A percentile compares a stretch with the other conserved stretches of the same genome.
These are phyloP conservation scores for Notothenia coriiceps DNA, from an alignment of 2,113 vertebrate species.

Conservation along the genomic window DNA sequence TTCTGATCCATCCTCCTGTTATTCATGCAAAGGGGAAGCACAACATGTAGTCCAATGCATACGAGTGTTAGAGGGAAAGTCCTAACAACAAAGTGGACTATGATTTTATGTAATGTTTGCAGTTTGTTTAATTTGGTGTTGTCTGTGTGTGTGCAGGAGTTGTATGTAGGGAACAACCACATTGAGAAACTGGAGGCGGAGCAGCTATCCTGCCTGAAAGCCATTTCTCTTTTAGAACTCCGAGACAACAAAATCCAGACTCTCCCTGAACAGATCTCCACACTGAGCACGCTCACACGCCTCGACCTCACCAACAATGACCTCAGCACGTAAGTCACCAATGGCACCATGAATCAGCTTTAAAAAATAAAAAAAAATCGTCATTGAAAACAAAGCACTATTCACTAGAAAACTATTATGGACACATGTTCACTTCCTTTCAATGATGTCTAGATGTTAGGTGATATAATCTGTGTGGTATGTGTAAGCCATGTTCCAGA, in stretches of 20 bases:
- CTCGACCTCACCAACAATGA: slow-evolving; percentile 97
- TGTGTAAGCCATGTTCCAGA: not conserved
- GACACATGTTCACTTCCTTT: too few species aligned
- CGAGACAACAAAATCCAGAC: slow-evolving; percentile 93
- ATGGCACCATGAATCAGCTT: not conserved
- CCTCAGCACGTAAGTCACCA: slow-evolving; percentile 87
- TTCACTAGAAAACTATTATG: not conserved
- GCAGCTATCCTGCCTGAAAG: slow-evolving; percentile 86
- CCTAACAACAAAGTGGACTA: not conserved
- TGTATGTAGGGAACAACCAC: slow-evolving; percentile 95
- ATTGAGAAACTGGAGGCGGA: slow-evolving; percentile 87
- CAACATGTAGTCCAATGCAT: too few species aligned
- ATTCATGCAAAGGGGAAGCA: too few species aligned
- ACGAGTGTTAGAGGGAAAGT: not conserved
- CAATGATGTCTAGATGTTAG: not conserved
- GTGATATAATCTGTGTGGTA: not conserved
- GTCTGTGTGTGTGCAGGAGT: slow-evolving; percentile 83
- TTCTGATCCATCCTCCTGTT: not conserved
- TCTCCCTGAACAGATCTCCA: slow-evolving; percentile 89
- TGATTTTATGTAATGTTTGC: not conserved
- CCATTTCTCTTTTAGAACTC: slow-evolving; percentile 91
- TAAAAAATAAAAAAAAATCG: too few species aligned
- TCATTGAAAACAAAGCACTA: not conserved
- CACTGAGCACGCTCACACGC: slow-evolving; percentile 89
- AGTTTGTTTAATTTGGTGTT: not conserved